Evolutionary conservation across 2,113 vertebrate genomes (phyloP).

Genomic region (Tenrec ecaudatus): DNA sequence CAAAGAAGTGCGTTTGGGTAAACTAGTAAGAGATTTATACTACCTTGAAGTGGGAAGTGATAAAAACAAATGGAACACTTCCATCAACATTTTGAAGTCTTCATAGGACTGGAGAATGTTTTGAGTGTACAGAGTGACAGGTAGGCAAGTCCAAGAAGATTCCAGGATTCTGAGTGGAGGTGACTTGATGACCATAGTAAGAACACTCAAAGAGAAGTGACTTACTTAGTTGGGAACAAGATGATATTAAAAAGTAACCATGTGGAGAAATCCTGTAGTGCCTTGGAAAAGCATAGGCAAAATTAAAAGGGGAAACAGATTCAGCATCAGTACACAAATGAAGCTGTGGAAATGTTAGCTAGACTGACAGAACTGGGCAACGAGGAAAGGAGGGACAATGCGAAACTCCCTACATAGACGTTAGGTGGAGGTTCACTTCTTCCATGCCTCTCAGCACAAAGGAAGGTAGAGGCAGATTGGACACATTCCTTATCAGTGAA

Average conservation of each 20-base stretch:
- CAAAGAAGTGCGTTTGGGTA: background rate
- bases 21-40: background rate
- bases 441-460: too few species aligned
- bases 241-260: background rate
- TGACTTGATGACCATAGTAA: slow-evolving; percentile 45
- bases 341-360: background rate
- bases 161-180: background rate
- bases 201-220: slow-evolving; percentile 31
- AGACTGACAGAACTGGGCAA: too few species aligned
- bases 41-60: slow-evolving; percentile 49
- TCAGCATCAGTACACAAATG: background rate
- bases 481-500: too few species aligned
- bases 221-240: slow-evolving; percentile 32
- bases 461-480: too few species aligned
- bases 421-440: too few species aligned
- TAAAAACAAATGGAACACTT: slow-evolving; percentile 64
- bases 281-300: background rate
- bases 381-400: too few species aligned
- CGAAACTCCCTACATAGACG: too few species aligned
- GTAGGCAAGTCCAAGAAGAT: background rate
- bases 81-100: slow-evolving; percentile 38
- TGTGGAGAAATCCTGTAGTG: background rate
- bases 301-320: slow-evolving; percentile 11
- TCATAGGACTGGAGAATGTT: slow-evolving; percentile 45
- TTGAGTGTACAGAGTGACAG: background rate